Conservation (phyloP, 2,888 invertebrate genomes). For the Entomobrya proxima region DNA sequence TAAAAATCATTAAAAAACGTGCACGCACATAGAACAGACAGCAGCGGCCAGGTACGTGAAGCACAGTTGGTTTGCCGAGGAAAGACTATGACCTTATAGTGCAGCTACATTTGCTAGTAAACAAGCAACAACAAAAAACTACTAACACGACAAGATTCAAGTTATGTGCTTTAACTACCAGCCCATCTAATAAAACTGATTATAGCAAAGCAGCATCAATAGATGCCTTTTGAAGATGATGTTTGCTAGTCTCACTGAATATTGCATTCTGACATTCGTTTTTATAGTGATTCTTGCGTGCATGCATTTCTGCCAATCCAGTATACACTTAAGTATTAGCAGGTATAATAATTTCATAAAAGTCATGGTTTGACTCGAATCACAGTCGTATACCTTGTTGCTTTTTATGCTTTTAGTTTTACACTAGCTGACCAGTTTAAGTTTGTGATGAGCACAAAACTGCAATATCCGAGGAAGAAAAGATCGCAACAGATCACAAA, state of each 20-base stretch:
- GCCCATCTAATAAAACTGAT: conserved; percentile 54
- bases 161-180: conserved; percentile 26
- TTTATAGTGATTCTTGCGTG: neutral
- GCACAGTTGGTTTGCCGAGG: conserved; percentile 1
- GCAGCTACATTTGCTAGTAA: conserved; percentile 33
- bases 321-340: neutral
- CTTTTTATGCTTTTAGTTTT: neutral
- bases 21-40: neutral
- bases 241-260: neutral
- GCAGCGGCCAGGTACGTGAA: no score
- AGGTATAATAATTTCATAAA: no score
- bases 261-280: no score
- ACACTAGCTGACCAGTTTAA: conserved; percentile 23
- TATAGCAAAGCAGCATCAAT: conserved; percentile 12
- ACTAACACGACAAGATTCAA: conserved; percentile 52
- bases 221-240: conserved; percentile 8
- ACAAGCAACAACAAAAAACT: conserved; percentile 49
- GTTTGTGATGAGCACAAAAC: neutral
- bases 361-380: neutral
- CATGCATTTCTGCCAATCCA: neutral
- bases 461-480: neutral
- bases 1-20: neutral
- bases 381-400: neutral
- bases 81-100: conserved; percentile 35
- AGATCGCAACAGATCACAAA: conserved; percentile 55